A percentile compares a stretch with the other conserved stretches of the same genome.
phyloP scores from a whole-genome alignment of 2,888 invertebrate genomes.

The Lithophane leautieri region DNA sequence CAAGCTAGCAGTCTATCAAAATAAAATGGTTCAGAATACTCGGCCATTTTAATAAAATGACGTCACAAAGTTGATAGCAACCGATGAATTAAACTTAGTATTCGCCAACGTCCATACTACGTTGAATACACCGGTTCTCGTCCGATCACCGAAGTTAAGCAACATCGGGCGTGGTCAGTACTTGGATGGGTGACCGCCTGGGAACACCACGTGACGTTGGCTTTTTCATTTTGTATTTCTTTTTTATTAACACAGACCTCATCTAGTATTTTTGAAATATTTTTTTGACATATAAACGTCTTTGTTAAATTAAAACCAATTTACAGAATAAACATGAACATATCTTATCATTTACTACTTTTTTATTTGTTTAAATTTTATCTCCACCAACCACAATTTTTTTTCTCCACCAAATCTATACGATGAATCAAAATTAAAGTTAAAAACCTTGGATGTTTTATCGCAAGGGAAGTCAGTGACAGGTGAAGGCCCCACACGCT shows the following conservation, averaged over 20 bases:
- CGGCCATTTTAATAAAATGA: not conserved
- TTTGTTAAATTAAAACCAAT: too few relatives aligned
- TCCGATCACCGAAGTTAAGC: conserved; percentile 89
- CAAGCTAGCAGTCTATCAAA: too few relatives aligned
- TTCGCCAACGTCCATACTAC: conserved; percentile 84
- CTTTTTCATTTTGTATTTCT: conserved; percentile 69
- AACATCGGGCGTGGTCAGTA: conserved; percentile 87
- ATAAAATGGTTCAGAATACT: not conserved
- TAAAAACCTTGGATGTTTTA: not conserved
- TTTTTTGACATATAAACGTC: too few relatives aligned
- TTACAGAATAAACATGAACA: too few relatives aligned
- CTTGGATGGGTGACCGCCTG: conserved; percentile 86
- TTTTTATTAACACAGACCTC: not conserved
- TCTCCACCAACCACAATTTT: too few relatives aligned
- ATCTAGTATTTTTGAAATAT: not conserved
- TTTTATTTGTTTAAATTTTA: too few relatives aligned
- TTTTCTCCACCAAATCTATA: not conserved
- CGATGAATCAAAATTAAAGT: not conserved
- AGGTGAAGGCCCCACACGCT: not conserved
- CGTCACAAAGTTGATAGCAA: not conserved
- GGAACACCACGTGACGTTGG: conserved; percentile 82
- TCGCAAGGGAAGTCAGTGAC: not conserved
- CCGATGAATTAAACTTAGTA: not conserved
- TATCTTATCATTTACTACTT: not conserved
- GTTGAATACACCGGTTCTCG: conserved; percentile 88